Base-by-base conservation (phyloP, 2,888 invertebrate species). In the Pyrrhosoma nymphula region DNA sequence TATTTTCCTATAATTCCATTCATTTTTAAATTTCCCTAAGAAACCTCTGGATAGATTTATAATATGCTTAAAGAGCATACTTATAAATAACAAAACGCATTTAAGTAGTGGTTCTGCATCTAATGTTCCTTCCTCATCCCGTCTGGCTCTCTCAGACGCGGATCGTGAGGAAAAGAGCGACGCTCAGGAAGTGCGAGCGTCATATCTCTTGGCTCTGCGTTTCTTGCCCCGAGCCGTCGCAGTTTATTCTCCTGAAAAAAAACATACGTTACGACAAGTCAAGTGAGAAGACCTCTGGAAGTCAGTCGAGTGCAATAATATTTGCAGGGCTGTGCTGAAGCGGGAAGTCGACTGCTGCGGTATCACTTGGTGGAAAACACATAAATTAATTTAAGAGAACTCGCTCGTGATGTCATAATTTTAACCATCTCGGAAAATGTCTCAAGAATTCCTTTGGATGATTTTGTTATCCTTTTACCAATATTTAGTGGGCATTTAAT, bases 281-380 rank as follows among this genome's bases (percentile, higher is more conserved):
- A 82, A 82, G 82, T 82, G 82, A 82, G 82, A 82, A 82, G 82
- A 82, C 82, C 82, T 35, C 82, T 82, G 82, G 82, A 82, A 35
- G 35, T n/a, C 16, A 82, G 82, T 35, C 26, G 82, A 4, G 82
- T 82, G 82, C 30, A 35, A 82, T 82, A 82, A 82, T 82, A 82
- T 82, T 82, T 82, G 30, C 82, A 18, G 30, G 82, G 16, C 82
- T 82, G 82, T 10, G 82, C 3, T 35, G 10, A 35, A 35, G 30
- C 82, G 82, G 82, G 82, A 82, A 82, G 82, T 35, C 16, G 12
- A 18, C 82, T 82, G 12, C 35, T 18, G 35, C 12, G 82, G 18
- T 0, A 82, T 35, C 82, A 82, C 26, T 82, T n/a, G 47, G 82
- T n/a, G 75, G 82, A 35, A 82, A 82, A 35, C 82, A 35, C 82